Evolutionary conservation across 2,113 vertebrate genomes (phyloP).

Genomic region (Barbus barbus): DNA sequence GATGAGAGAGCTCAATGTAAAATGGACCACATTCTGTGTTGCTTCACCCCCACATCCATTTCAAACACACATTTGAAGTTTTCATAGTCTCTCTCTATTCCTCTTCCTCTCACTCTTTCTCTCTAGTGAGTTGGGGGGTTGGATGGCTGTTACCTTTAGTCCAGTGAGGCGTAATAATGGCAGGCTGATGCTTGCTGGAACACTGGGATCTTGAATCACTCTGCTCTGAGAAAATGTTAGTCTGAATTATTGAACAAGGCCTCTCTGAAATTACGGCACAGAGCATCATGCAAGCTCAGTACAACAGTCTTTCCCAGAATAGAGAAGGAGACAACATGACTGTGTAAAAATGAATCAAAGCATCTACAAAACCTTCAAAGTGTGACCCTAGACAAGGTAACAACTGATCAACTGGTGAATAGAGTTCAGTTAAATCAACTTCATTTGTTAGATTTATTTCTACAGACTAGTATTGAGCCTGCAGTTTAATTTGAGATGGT

Average conservation of each 20-base stretch:
- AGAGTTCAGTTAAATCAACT: not conserved
- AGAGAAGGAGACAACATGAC: not conserved
- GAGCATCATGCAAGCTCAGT: not conserved
- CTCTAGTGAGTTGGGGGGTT: too few relatives aligned
- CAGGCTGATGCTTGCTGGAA: conserved; percentile 34
- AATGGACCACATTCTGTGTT: not conserved
- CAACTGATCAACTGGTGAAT: not conserved
- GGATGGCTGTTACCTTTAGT: conserved; percentile 30
- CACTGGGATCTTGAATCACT: not conserved
- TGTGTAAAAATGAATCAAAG: conserved; percentile 4
- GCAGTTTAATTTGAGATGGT: not conserved
- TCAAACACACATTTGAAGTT: conserved; percentile 9
- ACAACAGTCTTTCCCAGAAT: not conserved
- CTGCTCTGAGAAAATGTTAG: conserved; percentile 21
- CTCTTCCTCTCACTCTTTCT: too few relatives aligned
- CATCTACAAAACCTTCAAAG: not conserved
- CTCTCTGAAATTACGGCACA: conserved; percentile 5
- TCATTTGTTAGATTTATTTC: not conserved
- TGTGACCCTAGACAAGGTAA: not conserved
- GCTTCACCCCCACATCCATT: not conserved
- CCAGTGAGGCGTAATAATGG: conserved; percentile 45
- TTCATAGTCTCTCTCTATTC: not conserved
- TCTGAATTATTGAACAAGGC: conserved; percentile 46
- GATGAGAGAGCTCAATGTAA: not conserved
- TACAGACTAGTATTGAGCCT: not conserved